phyloP scores from a whole-genome alignment of 2,113 vertebrate genomes.

The Phalacrocorax carbo region DNA sequence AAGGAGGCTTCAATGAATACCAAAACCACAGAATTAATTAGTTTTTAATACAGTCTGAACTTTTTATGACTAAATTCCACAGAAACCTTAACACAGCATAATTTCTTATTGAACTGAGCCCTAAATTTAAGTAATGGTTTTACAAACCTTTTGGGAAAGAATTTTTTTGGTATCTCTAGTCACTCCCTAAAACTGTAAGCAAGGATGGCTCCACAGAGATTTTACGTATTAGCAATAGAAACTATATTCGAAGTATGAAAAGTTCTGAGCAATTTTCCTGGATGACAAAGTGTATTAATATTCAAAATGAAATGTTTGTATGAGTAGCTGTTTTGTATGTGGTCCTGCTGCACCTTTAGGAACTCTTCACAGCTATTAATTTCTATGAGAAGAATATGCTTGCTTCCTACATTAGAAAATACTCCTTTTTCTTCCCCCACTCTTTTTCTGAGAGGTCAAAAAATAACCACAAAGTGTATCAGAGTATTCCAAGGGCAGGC shows the following conservation, averaged over 20 bases:
- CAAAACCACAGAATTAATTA: slow-evolving; percentile 47
- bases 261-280: not conserved
- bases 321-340: not conserved
- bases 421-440: not conserved
- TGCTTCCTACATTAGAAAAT: not conserved
- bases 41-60: slow-evolving; percentile 53
- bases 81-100: slow-evolving; percentile 34
- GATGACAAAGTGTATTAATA: not conserved
- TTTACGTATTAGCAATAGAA: not conserved
- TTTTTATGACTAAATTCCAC: slow-evolving; percentile 46
- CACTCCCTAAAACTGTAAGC: not conserved
- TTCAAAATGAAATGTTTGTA: not conserved
- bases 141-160: slow-evolving; percentile 17
- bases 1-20: slow-evolving; percentile 45
- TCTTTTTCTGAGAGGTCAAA: not conserved
- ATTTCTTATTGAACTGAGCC: slow-evolving; percentile 27
- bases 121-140: slow-evolving; percentile 43
- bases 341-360: not conserved
- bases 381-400: not conserved
- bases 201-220: not conserved
- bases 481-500: not conserved
- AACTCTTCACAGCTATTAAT: not conserved
- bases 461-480: not conserved
- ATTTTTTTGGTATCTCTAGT: slow-evolving; percentile 39
- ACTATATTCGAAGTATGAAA: slow-evolving; percentile 23